Evolutionary conservation across 2,797 vertebrate species (phyloP), one percentile per base, ranked within the genome.

Genomic region (Denticeps clupeoides): DNA sequence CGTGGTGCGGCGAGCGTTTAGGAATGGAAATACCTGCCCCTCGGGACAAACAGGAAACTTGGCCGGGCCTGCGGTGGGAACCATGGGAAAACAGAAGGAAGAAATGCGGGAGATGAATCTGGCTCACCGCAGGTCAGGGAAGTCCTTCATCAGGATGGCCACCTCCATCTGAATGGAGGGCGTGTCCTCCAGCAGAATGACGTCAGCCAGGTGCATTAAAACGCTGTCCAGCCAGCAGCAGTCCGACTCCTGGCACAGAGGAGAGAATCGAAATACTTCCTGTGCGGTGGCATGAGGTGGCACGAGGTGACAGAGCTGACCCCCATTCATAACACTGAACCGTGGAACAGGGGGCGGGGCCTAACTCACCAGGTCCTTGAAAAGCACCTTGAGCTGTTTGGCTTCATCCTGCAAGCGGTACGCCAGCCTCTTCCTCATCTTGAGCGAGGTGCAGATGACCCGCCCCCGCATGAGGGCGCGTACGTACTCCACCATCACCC

Each of bases 151-250:
- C 67, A 97, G 64, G 50, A 88, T 82, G 0, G 85, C 91, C 6
- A 93, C 92, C 69, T 96, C 91, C 87, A 96, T 87, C 77, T 96
- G 92, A 74, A 97, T 88, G 48, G 91, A 89, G 0, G 89, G 85
- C 0, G 79, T 89, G 72, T 96, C 90, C 64, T 96, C 92, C 53
- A 97, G 77, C 22, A 85, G 82, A 46, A 96, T 81, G 56, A 97
- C 88, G 68, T 90, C 91, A 2, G 90, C 80, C 13, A 95, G 51
- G 60, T 89, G 87, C 2, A 80, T 81, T 52, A 97, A 75, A 60
- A 86, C 77, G 5, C 82, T 80, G 53, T 96, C 86, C 71, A 96
- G 61, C 87, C 89, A 90, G 0, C 85, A 82, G 1, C 83, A 79
- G 2, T 62, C 75, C 1, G 91, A 93, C 12, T 92, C 87, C 93